A percentile compares a stretch with the other conserved stretches of the same genome.
Conservation (phyloP, 1,140 invertebrate genomes). For the Lordiphosa clarofinis region DNA sequence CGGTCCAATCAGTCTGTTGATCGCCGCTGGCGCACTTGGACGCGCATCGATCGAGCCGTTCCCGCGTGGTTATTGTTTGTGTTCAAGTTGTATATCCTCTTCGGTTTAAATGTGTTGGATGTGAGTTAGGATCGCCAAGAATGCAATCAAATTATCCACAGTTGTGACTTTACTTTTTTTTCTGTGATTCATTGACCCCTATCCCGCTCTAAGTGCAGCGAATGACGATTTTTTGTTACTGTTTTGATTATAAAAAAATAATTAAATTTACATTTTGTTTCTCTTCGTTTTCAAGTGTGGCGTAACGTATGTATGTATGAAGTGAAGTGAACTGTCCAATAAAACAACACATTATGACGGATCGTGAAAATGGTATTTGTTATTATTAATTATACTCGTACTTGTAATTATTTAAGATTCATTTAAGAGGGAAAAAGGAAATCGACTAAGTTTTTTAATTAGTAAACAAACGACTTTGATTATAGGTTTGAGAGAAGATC, state of each 20-base stretch:
- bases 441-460: too few species aligned
- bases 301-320: constrained; percentile 54
- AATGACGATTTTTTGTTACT: background rate
- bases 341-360: constrained; percentile 43
- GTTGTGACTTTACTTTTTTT: constrained; percentile 1
- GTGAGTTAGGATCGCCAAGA: constrained; percentile 14
- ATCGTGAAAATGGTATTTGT: constrained; percentile 52
- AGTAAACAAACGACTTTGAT: too few species aligned
- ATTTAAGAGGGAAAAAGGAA: background rate
- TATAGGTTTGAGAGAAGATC: too few species aligned
- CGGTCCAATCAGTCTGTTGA: constrained; percentile 59
- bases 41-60: constrained; percentile 34
- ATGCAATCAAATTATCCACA: background rate
- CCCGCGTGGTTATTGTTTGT: constrained; percentile 1
- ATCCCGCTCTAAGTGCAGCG: constrained; percentile 20
- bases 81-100: constrained; percentile 7
- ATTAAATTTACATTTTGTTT: constrained; percentile 30
- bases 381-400: constrained; percentile 6
- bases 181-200: constrained; percentile 1
- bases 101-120: constrained; percentile 19
- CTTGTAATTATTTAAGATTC: constrained; percentile 8
- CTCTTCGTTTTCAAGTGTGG: constrained; percentile 60
- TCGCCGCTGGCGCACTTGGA: constrained; percentile 66
- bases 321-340: constrained; percentile 28
- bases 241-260: constrained; percentile 9